Evolutionary conservation across 64 coral and sea anemone species (phyloP).

Genomic region (Actinia tenebrosa): DNA sequence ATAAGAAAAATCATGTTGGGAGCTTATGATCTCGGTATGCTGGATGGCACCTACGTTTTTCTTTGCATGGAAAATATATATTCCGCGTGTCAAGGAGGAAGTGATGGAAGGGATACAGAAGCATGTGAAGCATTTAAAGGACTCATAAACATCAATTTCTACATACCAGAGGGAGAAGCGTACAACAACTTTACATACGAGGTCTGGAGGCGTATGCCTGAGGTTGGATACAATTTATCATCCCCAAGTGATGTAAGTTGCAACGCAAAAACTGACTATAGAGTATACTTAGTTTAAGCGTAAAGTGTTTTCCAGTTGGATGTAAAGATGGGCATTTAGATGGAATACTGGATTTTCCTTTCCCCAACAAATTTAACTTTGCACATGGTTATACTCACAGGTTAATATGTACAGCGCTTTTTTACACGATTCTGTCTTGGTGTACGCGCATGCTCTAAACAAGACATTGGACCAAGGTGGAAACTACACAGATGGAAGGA

Average conservation of each 20-base stretch:
- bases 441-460: slow-evolving; percentile 86
- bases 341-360: background rate
- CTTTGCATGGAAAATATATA: slow-evolving; percentile 19
- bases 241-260: slow-evolving; percentile 41
- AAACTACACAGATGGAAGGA: slow-evolving; percentile 54
- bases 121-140: slow-evolving; percentile 76
- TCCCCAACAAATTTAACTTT: background rate
- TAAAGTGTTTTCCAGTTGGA: too few species aligned
- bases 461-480: slow-evolving; percentile 40
- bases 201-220: slow-evolving; percentile 67
- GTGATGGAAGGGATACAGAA: slow-evolving; percentile 36
- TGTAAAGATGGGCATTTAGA: background rate
- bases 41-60: slow-evolving; percentile 58
- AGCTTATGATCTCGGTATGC: slow-evolving; percentile 49
- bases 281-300: too few species aligned
- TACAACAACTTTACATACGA: slow-evolving; percentile 48
- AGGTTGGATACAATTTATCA: slow-evolving; percentile 61
- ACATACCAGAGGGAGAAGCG: slow-evolving; percentile 36
- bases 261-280: background rate
- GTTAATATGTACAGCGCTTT: slow-evolving; percentile 31
- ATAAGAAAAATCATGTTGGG: slow-evolving; percentile 45
- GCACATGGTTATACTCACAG: background rate
- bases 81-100: slow-evolving; percentile 18
- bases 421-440: slow-evolving; percentile 77
- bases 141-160: slow-evolving; percentile 60